Conservation (phyloP, 2,888 invertebrate genomes). For the Xylota segnis region DNA sequence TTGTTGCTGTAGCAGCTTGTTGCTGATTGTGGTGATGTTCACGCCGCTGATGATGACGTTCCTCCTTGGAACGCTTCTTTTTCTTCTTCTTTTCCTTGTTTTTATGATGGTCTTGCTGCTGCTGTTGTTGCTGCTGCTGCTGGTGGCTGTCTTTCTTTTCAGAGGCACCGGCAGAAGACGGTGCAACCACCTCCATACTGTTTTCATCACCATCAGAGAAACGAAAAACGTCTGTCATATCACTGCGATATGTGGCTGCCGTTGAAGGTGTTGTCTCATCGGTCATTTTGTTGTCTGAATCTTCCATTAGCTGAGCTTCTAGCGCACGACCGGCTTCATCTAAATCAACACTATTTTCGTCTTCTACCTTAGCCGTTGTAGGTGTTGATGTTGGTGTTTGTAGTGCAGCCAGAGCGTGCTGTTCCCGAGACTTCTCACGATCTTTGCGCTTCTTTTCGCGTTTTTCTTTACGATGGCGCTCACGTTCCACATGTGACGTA, state of each 20-base stretch:
- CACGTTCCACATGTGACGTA: slow-evolving; percentile 81
- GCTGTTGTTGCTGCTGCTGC: slow-evolving; percentile 78
- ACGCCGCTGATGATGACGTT: slow-evolving; percentile 87
- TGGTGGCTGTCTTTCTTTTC: slow-evolving; percentile 80
- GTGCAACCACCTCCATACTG: slow-evolving; percentile 84
- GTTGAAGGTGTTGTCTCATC: slow-evolving; percentile 83
- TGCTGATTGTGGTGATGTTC: slow-evolving; percentile 87
- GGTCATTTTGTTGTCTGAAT: slow-evolving; percentile 86
- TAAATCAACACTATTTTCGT: slow-evolving; percentile 92
- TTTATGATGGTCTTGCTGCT: slow-evolving; percentile 85
- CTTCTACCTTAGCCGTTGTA: slow-evolving; percentile 82
- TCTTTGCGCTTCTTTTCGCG: slow-evolving; percentile 88
- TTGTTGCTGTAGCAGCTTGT: slow-evolving; percentile 40
- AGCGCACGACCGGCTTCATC: slow-evolving; percentile 93
- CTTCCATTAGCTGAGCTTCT: slow-evolving; percentile 91
- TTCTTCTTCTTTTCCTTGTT: slow-evolving; percentile 93
- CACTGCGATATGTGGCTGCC: slow-evolving; percentile 83
- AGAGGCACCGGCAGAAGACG: slow-evolving; percentile 42
- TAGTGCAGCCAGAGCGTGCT: slow-evolving; percentile 79
- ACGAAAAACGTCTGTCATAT: slow-evolving; percentile 86
- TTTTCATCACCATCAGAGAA: slow-evolving; percentile 87
- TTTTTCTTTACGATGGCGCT: slow-evolving; percentile 85
- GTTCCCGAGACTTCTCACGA: slow-evolving; percentile 85
- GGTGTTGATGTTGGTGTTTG: slow-evolving; percentile 72
- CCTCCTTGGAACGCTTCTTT: slow-evolving; percentile 93